Percentiles rank a stretch among this genome's conserved stretches.
Evolutionary conservation across 2,797 vertebrate genomes (phyloP).

Genomic region (Apodemus agrarius): DNA sequence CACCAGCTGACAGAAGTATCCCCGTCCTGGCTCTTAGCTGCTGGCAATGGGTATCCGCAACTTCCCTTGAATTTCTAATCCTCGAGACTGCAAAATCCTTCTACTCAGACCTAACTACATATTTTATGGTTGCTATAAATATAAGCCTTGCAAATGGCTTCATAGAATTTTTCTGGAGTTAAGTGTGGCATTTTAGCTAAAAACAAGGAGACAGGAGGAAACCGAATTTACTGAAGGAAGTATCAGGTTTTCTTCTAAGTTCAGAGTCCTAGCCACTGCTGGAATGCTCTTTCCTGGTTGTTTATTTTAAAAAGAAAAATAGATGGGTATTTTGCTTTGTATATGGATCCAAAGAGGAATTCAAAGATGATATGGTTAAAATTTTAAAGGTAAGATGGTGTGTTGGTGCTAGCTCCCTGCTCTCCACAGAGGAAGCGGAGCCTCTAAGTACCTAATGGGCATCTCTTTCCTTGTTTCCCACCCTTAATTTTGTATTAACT

Average conservation of each 20-base stretch:
- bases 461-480: background rate
- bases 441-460: too few relatives aligned
- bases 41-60: background rate
- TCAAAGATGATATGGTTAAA: background rate
- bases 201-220: slow-evolving; percentile 47
- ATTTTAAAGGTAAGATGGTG: background rate
- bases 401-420: background rate
- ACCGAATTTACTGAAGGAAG: slow-evolving; percentile 48
- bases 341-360: slow-evolving; percentile 6
- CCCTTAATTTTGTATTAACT: background rate
- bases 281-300: background rate
- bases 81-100: slow-evolving; percentile 13
- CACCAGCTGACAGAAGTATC: background rate
- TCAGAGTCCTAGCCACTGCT: background rate
- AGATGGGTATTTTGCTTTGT: background rate
- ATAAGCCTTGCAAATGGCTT: slow-evolving; percentile 60
- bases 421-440: background rate
- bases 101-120: slow-evolving; percentile 23
- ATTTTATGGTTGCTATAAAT: slow-evolving; percentile 67
- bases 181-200: slow-evolving; percentile 40
- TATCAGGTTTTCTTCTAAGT: slow-evolving; percentile 48
- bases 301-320: slow-evolving; percentile 1
- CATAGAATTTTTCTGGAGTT: slow-evolving; percentile 30
- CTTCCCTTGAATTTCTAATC: slow-evolving; percentile 61
- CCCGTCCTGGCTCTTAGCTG: background rate